Conservation (phyloP, 2,113 vertebrate genomes). For the Lepidiolamprologus cunningtoni region DNA sequence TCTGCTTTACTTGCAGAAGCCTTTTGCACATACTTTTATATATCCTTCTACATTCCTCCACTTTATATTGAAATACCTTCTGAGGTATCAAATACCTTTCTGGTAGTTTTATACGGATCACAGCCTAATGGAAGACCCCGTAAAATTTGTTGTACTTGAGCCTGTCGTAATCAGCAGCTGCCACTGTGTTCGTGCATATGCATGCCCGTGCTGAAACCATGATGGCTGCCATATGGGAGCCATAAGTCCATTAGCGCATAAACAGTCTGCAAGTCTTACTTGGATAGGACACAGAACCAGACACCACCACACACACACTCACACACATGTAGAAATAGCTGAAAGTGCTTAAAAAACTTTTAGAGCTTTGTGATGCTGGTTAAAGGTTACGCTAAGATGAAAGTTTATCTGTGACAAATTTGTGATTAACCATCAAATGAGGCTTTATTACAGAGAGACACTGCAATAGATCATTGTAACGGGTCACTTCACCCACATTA, state of each 20-base stretch:
- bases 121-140: neutral
- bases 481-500: neutral
- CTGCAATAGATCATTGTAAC: neutral
- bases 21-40: neutral
- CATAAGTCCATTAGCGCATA: slow-evolving; percentile 49
- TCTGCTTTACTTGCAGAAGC: neutral
- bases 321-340: neutral
- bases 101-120: neutral
- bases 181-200: neutral
- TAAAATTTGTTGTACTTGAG: neutral
- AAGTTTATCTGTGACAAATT: neutral
- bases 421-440: neutral
- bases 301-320: neutral
- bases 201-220: neutral
- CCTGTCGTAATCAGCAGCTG: slow-evolving; percentile 11
- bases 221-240: slow-evolving; percentile 57
- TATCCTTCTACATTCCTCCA: neutral
- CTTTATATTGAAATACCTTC: neutral
- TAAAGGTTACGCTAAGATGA: neutral
- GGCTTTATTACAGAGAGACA: neutral
- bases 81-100: neutral
- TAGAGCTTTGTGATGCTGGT: neutral
- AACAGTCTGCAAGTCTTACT: slow-evolving; percentile 41
- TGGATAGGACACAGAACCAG: neutral
- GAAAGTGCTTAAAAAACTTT: neutral